These are phyloP conservation scores for Glaucomys volans DNA, from an alignment of 2,113 vertebrate species.

Conservation along the genomic window DNA sequence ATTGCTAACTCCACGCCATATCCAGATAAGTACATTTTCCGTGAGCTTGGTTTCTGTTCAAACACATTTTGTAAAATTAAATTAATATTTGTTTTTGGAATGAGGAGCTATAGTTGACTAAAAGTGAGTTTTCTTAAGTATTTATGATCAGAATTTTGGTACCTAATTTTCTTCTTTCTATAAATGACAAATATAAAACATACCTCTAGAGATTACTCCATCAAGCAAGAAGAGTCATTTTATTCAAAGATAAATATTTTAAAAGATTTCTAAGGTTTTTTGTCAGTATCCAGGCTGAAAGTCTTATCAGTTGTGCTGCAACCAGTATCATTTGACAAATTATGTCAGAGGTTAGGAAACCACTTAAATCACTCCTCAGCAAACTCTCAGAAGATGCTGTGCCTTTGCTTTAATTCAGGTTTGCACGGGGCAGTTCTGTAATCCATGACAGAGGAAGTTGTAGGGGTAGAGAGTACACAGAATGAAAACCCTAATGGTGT, in stretches of 20 bases:
- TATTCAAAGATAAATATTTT: not conserved
- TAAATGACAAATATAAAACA: not conserved
- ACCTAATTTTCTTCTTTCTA: not conserved
- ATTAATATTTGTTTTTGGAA: not conserved
- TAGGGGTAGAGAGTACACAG: not conserved
- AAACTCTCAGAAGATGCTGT: not conserved
- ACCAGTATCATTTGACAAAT: not conserved
- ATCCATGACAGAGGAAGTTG: not conserved
- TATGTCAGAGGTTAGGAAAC: not conserved
- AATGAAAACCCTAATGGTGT: not conserved
- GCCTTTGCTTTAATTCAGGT: not conserved
- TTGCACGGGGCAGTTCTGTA: not conserved
- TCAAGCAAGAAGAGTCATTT: slow-evolving; percentile 20
- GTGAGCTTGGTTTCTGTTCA: slow-evolving; percentile 89
- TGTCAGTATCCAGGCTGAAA: not conserved
- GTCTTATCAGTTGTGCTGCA: not conserved
- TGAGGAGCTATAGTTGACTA: not conserved
- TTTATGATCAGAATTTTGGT: slow-evolving; percentile 33
- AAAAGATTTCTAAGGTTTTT: not conserved
- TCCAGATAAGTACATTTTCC: slow-evolving; percentile 95
- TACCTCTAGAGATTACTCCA: not conserved
- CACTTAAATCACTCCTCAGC: not conserved
- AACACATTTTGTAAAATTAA: slow-evolving; percentile 20
- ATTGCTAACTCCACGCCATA: slow-evolving; percentile 98
- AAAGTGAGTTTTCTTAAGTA: not conserved